Base-by-base conservation (phyloP, 2,797 vertebrate species). In the Garrulus glandarius region DNA sequence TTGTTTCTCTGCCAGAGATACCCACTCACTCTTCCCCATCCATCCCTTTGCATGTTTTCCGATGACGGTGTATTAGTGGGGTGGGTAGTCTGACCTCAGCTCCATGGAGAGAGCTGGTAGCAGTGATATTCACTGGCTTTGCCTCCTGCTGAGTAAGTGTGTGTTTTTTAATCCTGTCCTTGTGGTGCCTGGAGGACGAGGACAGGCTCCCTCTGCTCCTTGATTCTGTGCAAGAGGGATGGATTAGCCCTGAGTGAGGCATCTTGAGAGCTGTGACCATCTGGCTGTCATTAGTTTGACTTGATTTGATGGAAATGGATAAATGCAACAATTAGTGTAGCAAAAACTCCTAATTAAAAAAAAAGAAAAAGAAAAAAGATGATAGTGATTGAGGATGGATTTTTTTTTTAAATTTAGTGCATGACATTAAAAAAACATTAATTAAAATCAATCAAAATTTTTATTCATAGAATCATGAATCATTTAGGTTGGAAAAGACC, bases 341-440 rank as follows among this genome's bases (percentile, higher is more conserved):
- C 30, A 96, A 97, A 98, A 85, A 3, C 49, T 95, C 81, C 79
- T 96, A 93, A 96, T 96, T 96, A 89, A 92, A 93, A 88, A 75
- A 84, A 93, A 67, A 32, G 64, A 46, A 41, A 41, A 41, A 67
- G 22, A 70, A 50, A 32, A 71, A 76, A 41, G 0, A 67, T 15
- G 2, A 44, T 10, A 16, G 13, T 37, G 37, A 74, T 49, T 11
- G 6, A 93, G 34, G 34, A 53, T 29, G 24, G 81, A 89, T 77
- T 74, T 97, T 97, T 96, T 77, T 77, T 67, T 26, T 7, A 20
- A 29, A 86, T 91, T 91, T 82, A 79, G 67, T 93, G 77, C 65
- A 55, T 27, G 23, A 71, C 50, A 13, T 59, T 75, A 93, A 64
- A 90, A 70, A 0, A 6, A 16, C 4, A 5, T 86, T 97, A 96